phyloP scores from a whole-genome alignment of 2,113 vertebrate species.

The Rhagologus leucostigma region DNA sequence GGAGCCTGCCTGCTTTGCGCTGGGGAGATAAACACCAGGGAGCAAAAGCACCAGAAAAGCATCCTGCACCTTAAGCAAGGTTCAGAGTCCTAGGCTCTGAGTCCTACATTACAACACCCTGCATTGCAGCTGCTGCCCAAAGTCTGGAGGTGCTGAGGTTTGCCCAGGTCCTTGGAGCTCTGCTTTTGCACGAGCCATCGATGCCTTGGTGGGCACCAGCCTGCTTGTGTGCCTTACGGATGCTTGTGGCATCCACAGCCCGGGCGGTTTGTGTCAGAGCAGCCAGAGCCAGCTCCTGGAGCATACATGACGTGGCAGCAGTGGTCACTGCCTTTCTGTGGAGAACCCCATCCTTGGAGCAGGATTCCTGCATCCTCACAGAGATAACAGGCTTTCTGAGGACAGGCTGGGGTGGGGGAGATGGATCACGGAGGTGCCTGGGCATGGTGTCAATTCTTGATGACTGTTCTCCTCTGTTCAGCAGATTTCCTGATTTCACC shows the following conservation, averaged over 20 bases:
- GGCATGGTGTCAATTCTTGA: background rate
- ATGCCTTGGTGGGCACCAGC: background rate
- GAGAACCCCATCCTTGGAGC: background rate
- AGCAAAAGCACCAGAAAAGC: background rate
- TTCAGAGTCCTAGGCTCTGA: background rate
- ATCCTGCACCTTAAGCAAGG: rapidly evolving
- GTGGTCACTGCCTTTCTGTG: background rate
- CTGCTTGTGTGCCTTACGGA: background rate
- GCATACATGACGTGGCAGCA: background rate
- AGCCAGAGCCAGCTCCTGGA: background rate
- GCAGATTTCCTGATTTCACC: background rate
- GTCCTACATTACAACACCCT: background rate
- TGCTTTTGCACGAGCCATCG: background rate
- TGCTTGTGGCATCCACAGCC: background rate
- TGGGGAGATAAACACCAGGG: background rate
- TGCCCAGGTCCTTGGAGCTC: background rate
- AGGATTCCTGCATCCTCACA: background rate
- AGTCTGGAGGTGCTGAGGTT: background rate
- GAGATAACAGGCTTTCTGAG: background rate
- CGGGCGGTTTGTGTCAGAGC: rapidly evolving
- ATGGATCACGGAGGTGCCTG: background rate
- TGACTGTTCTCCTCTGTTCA: background rate
- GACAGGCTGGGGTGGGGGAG: background rate
- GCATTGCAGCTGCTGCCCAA: background rate
- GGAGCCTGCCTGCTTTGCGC: background rate